Percentiles rank a stretch among this genome's conserved stretches.
phyloP scores from a whole-genome alignment of 1,140 invertebrate species.

The Lasioglossum albipes region DNA sequence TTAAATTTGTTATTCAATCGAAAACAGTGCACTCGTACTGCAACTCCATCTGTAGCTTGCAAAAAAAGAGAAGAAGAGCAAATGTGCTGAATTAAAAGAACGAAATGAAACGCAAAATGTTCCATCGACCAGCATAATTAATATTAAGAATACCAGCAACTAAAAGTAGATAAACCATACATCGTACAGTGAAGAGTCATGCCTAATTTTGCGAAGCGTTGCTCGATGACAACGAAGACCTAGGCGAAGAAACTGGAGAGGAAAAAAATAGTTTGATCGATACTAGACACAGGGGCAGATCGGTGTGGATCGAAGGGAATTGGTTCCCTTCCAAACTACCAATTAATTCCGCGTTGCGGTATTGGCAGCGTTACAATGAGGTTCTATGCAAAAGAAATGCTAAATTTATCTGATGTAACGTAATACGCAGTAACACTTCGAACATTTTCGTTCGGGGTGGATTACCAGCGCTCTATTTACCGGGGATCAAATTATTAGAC shows the following conservation, averaged over 20 bases:
- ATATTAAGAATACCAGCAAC: no score
- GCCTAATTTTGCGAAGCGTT: no score
- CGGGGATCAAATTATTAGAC: slow-evolving; percentile 7
- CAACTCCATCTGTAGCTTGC: neutral
- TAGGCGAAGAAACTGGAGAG: neutral
- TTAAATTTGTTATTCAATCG: neutral
- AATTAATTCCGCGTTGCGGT: slow-evolving; percentile 76
- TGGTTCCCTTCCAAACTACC: slow-evolving; percentile 73
- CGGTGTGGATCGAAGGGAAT: slow-evolving; percentile 55
- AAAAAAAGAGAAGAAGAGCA: neutral
- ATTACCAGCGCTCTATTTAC: slow-evolving; percentile 47
- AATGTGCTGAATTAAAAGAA: neutral
- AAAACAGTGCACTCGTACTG: neutral
- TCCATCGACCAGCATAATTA: no score
- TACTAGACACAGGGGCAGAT: neutral
- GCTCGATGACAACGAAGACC: no score
- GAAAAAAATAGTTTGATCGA: neutral
- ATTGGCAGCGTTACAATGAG: slow-evolving; percentile 76
- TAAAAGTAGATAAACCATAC: no score
- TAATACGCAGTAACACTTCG: slow-evolving; percentile 72
- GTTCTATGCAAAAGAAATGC: slow-evolving; percentile 75
- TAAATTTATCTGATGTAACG: slow-evolving; percentile 80
- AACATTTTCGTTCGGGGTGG: slow-evolving; percentile 32
- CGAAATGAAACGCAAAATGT: neutral
- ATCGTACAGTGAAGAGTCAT: no score